Evolutionary conservation across 1,140 invertebrate species (phyloP).

Genomic region (Nephila pilipes): DNA sequence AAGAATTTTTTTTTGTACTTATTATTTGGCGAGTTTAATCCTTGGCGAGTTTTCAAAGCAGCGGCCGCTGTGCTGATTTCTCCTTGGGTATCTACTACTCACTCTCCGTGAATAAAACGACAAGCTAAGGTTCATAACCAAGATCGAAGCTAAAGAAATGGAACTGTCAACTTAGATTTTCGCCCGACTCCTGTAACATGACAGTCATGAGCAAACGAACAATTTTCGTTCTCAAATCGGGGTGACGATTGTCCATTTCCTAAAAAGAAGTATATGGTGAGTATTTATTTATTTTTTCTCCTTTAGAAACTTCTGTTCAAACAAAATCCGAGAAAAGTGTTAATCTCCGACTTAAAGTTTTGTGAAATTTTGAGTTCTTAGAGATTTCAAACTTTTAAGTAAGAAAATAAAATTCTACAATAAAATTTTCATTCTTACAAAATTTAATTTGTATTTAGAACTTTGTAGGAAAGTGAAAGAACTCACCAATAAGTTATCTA

Average conservation of each 20-base stretch:
- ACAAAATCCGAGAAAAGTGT: no score
- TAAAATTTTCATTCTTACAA: no score
- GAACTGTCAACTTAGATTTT: slow-evolving; percentile 58
- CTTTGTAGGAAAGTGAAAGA: no score
- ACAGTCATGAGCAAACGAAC: slow-evolving; percentile 47
- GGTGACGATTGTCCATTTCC: slow-evolving; percentile 27
- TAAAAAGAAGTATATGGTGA: slow-evolving; percentile 28
- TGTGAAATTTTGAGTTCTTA: no score
- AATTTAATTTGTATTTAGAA: no score
- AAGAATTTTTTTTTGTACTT: background rate
- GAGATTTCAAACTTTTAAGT: no score
- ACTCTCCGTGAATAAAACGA: slow-evolving; percentile 21
- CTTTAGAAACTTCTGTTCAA: no score
- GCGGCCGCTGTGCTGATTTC: background rate
- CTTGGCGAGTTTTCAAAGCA: slow-evolving; percentile 40
- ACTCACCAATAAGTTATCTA: no score
- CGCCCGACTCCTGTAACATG: background rate
- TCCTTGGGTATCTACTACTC: background rate
- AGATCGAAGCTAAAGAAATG: slow-evolving; percentile 50
- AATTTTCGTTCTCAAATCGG: slow-evolving; percentile 44
- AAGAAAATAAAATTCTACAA: no score
- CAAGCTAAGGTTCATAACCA: background rate
- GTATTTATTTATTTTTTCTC: background rate
- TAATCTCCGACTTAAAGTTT: no score
- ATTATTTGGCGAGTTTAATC: slow-evolving; percentile 27